Evolutionary conservation across 2,113 vertebrate genomes (phyloP).

Genomic region (Scopus umbretta): DNA sequence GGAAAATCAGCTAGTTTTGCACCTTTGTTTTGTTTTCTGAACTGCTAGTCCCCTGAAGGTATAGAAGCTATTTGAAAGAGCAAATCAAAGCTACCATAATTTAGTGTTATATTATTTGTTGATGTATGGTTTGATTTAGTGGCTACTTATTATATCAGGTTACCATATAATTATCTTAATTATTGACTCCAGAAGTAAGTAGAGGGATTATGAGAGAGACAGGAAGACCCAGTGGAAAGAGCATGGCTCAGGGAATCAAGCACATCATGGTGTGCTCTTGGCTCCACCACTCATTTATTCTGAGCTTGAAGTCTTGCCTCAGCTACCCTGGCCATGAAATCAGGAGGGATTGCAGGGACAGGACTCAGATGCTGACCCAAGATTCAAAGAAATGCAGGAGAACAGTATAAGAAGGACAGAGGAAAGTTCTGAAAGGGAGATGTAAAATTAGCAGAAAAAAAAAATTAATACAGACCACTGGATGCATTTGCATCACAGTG

Average conservation of each 20-base stretch:
- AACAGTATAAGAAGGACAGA: not conserved
- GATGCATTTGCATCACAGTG: not conserved
- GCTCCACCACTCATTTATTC: not conserved
- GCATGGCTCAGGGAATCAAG: not conserved
- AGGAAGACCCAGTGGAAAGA: conserved; percentile 35
- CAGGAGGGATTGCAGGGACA: not conserved
- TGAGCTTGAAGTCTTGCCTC: not conserved
- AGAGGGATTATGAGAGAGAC: conserved; percentile 38
- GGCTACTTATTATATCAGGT: conserved; percentile 62
- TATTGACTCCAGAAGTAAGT: conserved; percentile 51
- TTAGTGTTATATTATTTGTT: conserved; percentile 45
- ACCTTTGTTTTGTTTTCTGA: conserved; percentile 45
- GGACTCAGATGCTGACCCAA: not conserved
- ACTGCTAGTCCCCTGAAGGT: conserved; percentile 36
- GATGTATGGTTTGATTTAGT: conserved; percentile 58
- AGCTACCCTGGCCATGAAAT: not conserved
- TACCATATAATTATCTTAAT: conserved; percentile 65
- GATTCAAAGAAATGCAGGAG: not conserved
- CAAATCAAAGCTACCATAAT: conserved; percentile 46
- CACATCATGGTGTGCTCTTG: not conserved
- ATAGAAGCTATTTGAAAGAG: conserved; percentile 36
- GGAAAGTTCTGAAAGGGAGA: not conserved
- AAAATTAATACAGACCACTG: not conserved
- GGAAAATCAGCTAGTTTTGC: conserved; percentile 17
- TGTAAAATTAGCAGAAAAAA: not conserved